Base-by-base conservation (phyloP, 2,113 vertebrate species). In the Micromys minutus region DNA sequence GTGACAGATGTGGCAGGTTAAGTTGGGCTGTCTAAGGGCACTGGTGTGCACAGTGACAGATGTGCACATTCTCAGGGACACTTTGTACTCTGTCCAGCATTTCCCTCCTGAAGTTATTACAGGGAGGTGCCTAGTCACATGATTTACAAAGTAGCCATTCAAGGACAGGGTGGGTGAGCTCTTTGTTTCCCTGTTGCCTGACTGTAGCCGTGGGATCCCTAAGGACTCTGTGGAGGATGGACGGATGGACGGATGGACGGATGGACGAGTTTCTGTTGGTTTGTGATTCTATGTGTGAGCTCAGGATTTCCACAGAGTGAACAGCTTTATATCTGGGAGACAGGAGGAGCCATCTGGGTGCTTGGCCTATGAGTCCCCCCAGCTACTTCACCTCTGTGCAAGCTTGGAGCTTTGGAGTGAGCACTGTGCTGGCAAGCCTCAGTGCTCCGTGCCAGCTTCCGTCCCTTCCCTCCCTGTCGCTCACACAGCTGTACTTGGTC, bases 101-200 rank as follows among this genome's bases (percentile, higher is more conserved):
- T 57, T 31, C n/a, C n/a, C 47, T 59, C 63, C 71, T 36, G 71
- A 79, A 17, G 8, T 24, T 8, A 17, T 45, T 11, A 29, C 59
- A 9, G 42, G 3, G 0, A 47, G 8, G 5, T n/a, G 2, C 59
- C 29, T 34, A 0, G 2, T n/a, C 36, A 9, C 2, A 1, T 21
- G 19, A 5, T 71, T 36, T 15, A 65, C 31, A 16, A 45, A 63
- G 87, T 52, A 5, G 24, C 7, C 9, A n/a, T 50, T 79, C 39
- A 45, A 11, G 47, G 36, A 72, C 31, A 29, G 10, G 42, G 57
- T 1, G 13, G 57, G 39, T 0, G 21, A 29, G 36, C 31, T 65
- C 26, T 42, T 15, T 61, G 4, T 15, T 57, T 29, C 50, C 19
- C 29, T 13, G 24, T n/a, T 16, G 55, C 7, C 5, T 12, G 1